Evolutionary conservation across 2,113 vertebrate species (phyloP).

Genomic region (Dendrocopos noguchii): DNA sequence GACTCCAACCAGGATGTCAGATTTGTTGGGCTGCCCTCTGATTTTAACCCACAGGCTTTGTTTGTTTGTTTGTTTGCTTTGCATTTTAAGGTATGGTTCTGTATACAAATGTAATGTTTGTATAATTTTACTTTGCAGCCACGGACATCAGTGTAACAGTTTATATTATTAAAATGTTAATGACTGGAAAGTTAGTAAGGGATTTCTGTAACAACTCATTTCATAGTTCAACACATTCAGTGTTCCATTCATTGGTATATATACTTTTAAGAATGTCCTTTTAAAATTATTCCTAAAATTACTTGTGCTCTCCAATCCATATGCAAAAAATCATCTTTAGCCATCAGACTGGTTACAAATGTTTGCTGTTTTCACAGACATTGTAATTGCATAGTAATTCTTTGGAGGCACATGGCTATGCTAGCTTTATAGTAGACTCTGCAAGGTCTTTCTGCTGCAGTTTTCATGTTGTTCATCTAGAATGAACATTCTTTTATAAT

Average conservation of each 20-base stretch:
- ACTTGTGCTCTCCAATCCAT: not conserved
- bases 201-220: not conserved
- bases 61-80: not conserved
- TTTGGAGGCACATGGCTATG: not conserved
- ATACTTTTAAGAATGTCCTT: not conserved
- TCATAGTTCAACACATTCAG: not conserved
- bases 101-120: not conserved
- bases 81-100: not conserved
- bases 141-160: not conserved
- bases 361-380: not conserved
- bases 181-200: not conserved
- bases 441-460: not conserved
- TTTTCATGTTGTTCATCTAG: not conserved
- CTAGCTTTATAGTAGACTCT: not conserved
- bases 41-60: too few relatives aligned
- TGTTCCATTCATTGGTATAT: not conserved
- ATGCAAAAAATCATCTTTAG: not conserved
- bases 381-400: not conserved
- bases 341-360: not conserved
- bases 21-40: too few relatives aligned
- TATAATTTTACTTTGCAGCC: not conserved
- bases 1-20: too few relatives aligned
- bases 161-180: not conserved
- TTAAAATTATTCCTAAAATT: conserved; percentile 20
- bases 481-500: not conserved